These are phyloP conservation scores for Magallana nippona DNA, from an alignment of 2,888 invertebrate genomes.

Conservation along the genomic window DNA sequence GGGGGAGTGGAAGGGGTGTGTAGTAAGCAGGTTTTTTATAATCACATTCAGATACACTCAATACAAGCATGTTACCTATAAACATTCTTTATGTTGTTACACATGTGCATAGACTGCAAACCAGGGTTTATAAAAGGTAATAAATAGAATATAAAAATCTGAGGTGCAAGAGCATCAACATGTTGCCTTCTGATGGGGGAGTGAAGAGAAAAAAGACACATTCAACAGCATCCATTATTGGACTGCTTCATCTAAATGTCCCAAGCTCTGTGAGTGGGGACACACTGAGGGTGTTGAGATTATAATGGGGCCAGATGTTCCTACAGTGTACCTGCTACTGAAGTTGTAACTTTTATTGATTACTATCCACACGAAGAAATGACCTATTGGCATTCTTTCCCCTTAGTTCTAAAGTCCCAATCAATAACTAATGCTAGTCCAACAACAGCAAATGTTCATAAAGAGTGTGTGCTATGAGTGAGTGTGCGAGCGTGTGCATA, in stretches of 20 bases:
- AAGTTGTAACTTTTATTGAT: constrained; percentile 30
- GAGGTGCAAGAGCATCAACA: constrained; percentile 13
- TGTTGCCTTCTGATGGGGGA: neutral
- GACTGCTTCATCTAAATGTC: neutral
- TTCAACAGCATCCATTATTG: neutral
- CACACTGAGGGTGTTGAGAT: neutral
- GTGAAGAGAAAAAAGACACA: neutral
- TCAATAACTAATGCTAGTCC: constrained; percentile 30
- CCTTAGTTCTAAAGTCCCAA: constrained; percentile 26
- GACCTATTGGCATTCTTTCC: constrained; percentile 28
- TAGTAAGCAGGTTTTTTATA: too few relatives aligned
- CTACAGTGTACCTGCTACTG: constrained; percentile 17
- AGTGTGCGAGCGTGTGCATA: neutral
- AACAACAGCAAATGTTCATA: constrained; percentile 18
- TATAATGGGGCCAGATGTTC: constrained; percentile 6
- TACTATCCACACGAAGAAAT: constrained; percentile 26
- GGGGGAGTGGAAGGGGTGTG: too few relatives aligned
- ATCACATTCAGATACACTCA: too few relatives aligned
- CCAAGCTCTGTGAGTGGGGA: neutral
- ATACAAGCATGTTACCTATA: too few relatives aligned
- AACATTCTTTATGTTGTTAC: too few relatives aligned
- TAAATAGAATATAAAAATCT: neutral
- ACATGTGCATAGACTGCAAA: too few relatives aligned
- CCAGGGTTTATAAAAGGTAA: too few relatives aligned
- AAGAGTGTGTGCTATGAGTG: neutral